Base-by-base conservation (phyloP, 2,113 vertebrate genomes). In the Nycticryphes semicollaris region DNA sequence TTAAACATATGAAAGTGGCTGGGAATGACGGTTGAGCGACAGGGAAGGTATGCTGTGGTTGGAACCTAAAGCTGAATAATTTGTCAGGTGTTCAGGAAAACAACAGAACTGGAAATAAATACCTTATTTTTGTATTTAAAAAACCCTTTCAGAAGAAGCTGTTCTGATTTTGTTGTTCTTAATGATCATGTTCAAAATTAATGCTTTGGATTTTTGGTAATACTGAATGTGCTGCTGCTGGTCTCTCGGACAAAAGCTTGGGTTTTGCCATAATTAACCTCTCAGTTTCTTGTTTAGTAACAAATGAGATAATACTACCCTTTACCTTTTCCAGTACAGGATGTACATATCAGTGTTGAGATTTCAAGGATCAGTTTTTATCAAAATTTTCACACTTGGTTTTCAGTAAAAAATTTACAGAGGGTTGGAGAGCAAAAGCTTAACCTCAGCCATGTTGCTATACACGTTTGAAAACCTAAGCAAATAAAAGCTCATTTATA, bases 361-460 rank as follows among this genome's bases (percentile, higher is more conserved):
- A 56, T 87, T 96, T n/a, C 41, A 60, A 69, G 94, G 96, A 45
- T 94, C 96, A 7, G 80, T 93, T 45, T 97, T 97, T 87, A 35
- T 93, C 74, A 90, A 54, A 56, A 79, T 96, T 94, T 96, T 95
- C 63, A 91, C 83, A 2, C 74, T 73, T 64, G 69, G 31, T 69
- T 97, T 95, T 56, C 83, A 91, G 33, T 77, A 63, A 79, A 89
- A 79, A 95, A 79, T 72, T 78, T 79, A 79, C 77, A n/a, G 39
- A 95, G 7, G 37, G 3, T 53, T 94, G 60, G 62, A 72, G 95
- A 97, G 96, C 88, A 22, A 79, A 69, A 90, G 94, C 97, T 92
- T 93, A 87, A 83, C 94, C 96, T 67, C 67, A 84, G 7, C 96
- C 82, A 6, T 94, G 48, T 84, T 97, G 92, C 96, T 37, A 21